phyloP scores from a whole-genome alignment of 2,113 vertebrate species.

The Xiphophorus maculatus region DNA sequence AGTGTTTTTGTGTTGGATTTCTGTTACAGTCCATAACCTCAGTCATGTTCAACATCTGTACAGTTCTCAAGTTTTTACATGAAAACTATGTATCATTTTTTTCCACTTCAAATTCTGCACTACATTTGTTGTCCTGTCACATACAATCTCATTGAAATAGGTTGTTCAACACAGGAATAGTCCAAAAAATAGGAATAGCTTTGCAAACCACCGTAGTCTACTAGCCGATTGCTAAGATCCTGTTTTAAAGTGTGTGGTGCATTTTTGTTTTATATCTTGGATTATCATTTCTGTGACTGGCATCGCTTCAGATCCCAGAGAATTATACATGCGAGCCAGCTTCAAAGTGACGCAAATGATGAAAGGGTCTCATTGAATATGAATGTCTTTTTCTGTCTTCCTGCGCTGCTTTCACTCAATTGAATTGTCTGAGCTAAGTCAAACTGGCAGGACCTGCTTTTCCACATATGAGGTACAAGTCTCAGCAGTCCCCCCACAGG shows the following conservation, averaged over 20 bases:
- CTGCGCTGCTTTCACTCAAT: slow-evolving; percentile 33
- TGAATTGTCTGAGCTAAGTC: slow-evolving; percentile 65
- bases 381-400: slow-evolving; percentile 60
- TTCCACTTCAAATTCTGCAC: not conserved
- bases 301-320: slow-evolving; percentile 67
- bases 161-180: not conserved
- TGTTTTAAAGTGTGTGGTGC: slow-evolving; percentile 30
- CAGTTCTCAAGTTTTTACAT: not conserved
- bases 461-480: slow-evolving; percentile 59
- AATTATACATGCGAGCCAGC: slow-evolving; percentile 72
- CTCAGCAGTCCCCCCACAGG: slow-evolving; percentile 39
- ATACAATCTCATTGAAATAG: not conserved
- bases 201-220: not conserved
- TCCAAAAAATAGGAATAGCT: not conserved
- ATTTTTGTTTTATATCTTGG: slow-evolving; percentile 32
- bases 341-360: slow-evolving; percentile 69
- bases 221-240: not conserved
- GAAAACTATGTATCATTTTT: not conserved
- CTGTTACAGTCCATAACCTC: no score
- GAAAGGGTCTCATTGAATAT: slow-evolving; percentile 69
- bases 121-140: not conserved
- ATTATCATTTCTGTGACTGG: slow-evolving; percentile 60
- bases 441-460: slow-evolving; percentile 65
- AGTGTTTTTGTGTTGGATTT: no score
- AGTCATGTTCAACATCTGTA: not conserved